phyloP scores from a whole-genome alignment of 2,113 vertebrate genomes.

The Cyphotilapia sp. region DNA sequence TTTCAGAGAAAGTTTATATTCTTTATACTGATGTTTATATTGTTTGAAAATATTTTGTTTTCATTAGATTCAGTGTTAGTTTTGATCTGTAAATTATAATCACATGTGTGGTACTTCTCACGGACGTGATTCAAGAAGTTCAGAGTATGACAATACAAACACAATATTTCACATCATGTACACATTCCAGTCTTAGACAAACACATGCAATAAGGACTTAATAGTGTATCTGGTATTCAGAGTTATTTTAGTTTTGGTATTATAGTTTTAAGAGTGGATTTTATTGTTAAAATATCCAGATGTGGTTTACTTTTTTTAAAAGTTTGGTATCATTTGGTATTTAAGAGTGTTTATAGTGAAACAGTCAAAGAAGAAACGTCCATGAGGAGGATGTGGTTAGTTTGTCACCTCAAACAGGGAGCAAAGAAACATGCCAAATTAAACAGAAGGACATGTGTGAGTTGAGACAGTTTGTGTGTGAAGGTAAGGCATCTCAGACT shows the following conservation, averaged over 20 bases:
- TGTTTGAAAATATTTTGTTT: background rate
- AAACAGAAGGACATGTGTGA: background rate
- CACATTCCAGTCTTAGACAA: background rate
- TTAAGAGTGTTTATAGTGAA: background rate
- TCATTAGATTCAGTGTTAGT: background rate
- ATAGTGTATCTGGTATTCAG: background rate
- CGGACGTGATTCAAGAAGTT: rapidly evolving
- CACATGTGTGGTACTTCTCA: background rate
- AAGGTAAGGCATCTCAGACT: background rate
- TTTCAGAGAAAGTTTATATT: background rate
- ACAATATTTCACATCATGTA: background rate
- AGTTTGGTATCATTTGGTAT: background rate
- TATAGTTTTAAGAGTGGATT: background rate
- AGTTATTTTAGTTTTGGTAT: background rate
- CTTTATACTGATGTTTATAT: background rate
- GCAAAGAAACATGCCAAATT: background rate
- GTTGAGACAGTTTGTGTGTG: background rate
- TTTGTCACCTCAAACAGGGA: background rate
- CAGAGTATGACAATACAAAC: background rate
- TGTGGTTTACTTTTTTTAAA: background rate
- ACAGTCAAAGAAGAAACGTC: background rate
- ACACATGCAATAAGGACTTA: background rate
- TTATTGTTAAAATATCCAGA: background rate
- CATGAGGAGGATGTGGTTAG: slow-evolving; percentile 5
- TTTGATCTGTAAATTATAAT: background rate